A percentile compares a stretch with the other conserved stretches of the same genome.
These are phyloP conservation scores for Rhagoletis pomonella DNA, from an alignment of 1,140 invertebrate genomes.

Conservation along the genomic window DNA sequence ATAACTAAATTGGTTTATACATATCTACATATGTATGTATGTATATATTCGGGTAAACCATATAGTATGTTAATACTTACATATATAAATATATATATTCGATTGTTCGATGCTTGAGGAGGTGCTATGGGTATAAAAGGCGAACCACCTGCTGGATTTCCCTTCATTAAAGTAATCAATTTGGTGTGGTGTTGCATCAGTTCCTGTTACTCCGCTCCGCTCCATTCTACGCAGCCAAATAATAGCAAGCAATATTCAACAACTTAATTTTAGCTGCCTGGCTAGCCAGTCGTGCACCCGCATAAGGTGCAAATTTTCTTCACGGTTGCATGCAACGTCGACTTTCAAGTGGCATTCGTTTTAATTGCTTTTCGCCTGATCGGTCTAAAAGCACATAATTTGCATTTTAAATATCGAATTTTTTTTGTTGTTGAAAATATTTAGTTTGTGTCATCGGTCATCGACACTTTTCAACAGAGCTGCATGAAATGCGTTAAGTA, in stretches of 20 bases:
- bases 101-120: neutral
- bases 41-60: too few relatives aligned
- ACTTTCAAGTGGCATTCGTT: too few relatives aligned
- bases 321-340: conserved; percentile 18
- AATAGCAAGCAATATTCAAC: neutral
- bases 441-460: neutral
- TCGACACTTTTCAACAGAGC: neutral
- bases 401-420: conserved; percentile 47
- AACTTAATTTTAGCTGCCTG: neutral
- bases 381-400: conserved; percentile 24
- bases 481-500: neutral
- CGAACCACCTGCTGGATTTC: conserved; percentile 53
- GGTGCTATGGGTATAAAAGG: conserved; percentile 43
- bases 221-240: neutral
- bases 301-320: conserved; percentile 51
- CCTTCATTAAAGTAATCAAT: conserved; percentile 43
- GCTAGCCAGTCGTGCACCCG: conserved; percentile 26
- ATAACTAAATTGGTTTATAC: too few relatives aligned
- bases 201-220: neutral
- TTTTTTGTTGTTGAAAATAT: neutral
- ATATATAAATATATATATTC: neutral
- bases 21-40: too few relatives aligned
- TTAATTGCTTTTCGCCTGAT: too few relatives aligned
- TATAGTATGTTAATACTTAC: too few relatives aligned
- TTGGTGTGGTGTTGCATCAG: neutral